Evolutionary conservation across 2,888 invertebrate genomes (phyloP), one percentile per base, ranked within the genome.

Genomic region (Pardosa pseudoannulata): DNA sequence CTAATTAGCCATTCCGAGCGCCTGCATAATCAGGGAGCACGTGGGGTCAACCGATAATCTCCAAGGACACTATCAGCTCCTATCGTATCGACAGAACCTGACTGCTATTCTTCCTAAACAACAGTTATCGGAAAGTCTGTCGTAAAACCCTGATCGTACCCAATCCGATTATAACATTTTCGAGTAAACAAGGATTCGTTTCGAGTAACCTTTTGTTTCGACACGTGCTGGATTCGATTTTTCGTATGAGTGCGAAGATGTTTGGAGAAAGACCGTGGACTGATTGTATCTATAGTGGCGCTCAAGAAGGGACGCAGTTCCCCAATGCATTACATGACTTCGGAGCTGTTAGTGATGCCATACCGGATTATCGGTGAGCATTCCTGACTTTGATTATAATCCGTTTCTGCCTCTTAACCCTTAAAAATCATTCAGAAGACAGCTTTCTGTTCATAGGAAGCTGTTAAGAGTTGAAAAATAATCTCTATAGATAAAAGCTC

Each of bases 1-100:
- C 79, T 73, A 73, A 80, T 80, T 80, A 73, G 31, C 32, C 72
- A 36, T 67, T 32, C 67, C 56, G 23, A 16, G 13, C 46, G 71
- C 36, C 65, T 46, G 67, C 36, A 75, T 62, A 78, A 85, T 79
- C 78, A 64, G 50, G 28, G 41, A 78, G 68, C 85, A 85, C 79
- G 85, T 85, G 73, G 85, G 82, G 76, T 65, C 7, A 46, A 27
- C 11, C 56, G 85, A 85, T 85, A 85, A 64, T 85, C 41, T 56
- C 85, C 85, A 73, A 65, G 85, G 78, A 39, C 50, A 83, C 78
- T 85, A 85, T 85, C 85, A 85, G 79, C 56, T 41, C 41, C 73
- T 80, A 73, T 80, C 80, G 71, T 56, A 19, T 71, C 71, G 9
- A n/a, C 65, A 29, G 62, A 27, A 39, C 39, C 32, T 32, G 41